A percentile compares a stretch with the other conserved stretches of the same genome.
Evolutionary conservation across 2,797 vertebrate genomes (phyloP).

Genomic region (Cryptoprocta ferox): DNA sequence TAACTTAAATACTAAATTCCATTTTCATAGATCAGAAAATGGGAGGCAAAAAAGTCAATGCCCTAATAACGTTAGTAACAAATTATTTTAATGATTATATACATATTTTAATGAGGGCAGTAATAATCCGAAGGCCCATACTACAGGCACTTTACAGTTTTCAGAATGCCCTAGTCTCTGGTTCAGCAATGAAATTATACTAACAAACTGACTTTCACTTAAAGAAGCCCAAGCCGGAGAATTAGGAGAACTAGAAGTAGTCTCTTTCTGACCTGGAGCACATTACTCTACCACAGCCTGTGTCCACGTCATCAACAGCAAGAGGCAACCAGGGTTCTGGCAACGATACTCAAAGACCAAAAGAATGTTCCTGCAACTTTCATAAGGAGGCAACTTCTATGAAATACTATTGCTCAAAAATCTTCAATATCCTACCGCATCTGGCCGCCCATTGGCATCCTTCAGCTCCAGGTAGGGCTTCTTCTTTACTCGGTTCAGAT

Average conservation of each 20-base stretch:
- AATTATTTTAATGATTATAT: background rate
- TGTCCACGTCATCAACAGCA: background rate
- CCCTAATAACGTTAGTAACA: background rate
- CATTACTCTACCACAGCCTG: background rate
- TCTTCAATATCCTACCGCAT: slow-evolving; percentile 88
- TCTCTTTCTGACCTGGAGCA: background rate
- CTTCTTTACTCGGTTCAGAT: slow-evolving; percentile 98
- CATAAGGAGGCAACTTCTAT: background rate
- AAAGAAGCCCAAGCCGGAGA: background rate
- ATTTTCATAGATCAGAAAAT: background rate
- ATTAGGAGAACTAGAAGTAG: background rate
- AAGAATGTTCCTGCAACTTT: background rate
- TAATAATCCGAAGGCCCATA: background rate
- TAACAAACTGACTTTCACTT: background rate
- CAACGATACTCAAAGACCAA: background rate
- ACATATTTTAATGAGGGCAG: background rate
- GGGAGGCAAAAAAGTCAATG: background rate
- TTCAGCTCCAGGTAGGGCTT: slow-evolving; percentile 96
- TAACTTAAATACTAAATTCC: background rate
- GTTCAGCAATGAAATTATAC: background rate
- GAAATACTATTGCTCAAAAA: background rate
- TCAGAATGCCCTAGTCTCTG: background rate
- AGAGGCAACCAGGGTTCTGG: background rate
- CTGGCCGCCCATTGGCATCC: slow-evolving; percentile 95
- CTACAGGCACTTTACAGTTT: background rate